Evolutionary conservation across 2,888 invertebrate species (phyloP), one percentile per base, ranked within the genome.

Genomic region (Argyra leucocephala): DNA sequence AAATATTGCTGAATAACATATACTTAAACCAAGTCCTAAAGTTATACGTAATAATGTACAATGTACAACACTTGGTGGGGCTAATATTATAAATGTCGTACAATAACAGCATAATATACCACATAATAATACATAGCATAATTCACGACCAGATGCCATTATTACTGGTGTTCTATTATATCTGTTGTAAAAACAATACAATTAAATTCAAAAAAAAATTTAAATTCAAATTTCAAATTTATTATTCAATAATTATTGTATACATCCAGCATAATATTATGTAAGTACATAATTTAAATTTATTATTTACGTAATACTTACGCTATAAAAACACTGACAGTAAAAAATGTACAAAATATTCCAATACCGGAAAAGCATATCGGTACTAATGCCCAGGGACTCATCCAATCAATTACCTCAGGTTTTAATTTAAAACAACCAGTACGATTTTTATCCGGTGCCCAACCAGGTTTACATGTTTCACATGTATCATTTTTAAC

Each of bases 141-240:
- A 80, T 73, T 90, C 90, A 15, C 90, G 81, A 0, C 90, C 90
- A 0, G 88, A 88, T 2, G 90, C 90, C 84, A 89, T 89, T 67
- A 90, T 88, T 48, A 90, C 83, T 0, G 89, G 89, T 0, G 89
- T 89, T 62, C 80, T 80, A 70, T 81, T 81, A 70, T 74, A 80
- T 66, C 79, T 79, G 70, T 37, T 37, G 12, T 12, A 9, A 37
- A 37, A 37, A 15, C 12, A 3, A 48, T 48, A 48, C 18, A 18
- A 15, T n/a, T 48, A 18, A 2, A 18, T 48, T 48, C 5, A 5
- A 15, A 5, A 48, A 48, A 48, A 37, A 15, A 37, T n/a, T n/a
- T n/a, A n/a, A n/a, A n/a, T n/a, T n/a, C n/a, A n/a, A 15, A 37
- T 9, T 3, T 37, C 37, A 37, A 9, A 37, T 37, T 37, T 37